Evolutionary conservation across 2,797 vertebrate genomes (phyloP).

Genomic region (Chaetodon trifasciatus): DNA sequence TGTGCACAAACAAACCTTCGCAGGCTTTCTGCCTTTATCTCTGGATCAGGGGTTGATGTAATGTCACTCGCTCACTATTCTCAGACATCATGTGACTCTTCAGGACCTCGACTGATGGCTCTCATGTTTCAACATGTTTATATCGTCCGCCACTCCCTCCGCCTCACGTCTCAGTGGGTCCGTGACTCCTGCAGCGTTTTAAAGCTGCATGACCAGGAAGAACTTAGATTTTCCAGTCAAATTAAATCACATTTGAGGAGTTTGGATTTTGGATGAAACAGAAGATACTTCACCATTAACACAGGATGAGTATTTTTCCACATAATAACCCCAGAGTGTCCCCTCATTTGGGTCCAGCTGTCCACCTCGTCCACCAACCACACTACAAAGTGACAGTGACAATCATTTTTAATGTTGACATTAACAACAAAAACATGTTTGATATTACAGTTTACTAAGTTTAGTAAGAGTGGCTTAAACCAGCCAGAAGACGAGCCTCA

Average conservation of each 20-base stretch:
- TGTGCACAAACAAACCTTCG: neutral
- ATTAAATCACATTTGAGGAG: neutral
- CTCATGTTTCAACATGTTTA: neutral
- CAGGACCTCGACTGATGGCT: neutral
- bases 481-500: too few species aligned
- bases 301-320: too few species aligned
- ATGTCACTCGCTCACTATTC: neutral
- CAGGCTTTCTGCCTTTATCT: neutral
- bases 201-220: neutral
- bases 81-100: constrained; percentile 15
- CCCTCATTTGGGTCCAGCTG: too few species aligned
- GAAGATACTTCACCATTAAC: too few species aligned
- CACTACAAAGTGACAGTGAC: too few species aligned
- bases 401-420: too few species aligned
- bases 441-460: too few species aligned
- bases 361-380: too few species aligned
- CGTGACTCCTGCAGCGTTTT: neutral
- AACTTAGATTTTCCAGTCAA: neutral
- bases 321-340: too few species aligned
- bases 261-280: neutral
- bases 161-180: neutral
- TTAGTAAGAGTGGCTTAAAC: too few species aligned
- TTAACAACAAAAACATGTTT: too few species aligned
- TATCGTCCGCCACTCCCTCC: constrained; percentile 4
- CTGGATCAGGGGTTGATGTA: neutral